Conservation (phyloP, 2,888 invertebrate species). For the Dorcus parallelipipedus region DNA sequence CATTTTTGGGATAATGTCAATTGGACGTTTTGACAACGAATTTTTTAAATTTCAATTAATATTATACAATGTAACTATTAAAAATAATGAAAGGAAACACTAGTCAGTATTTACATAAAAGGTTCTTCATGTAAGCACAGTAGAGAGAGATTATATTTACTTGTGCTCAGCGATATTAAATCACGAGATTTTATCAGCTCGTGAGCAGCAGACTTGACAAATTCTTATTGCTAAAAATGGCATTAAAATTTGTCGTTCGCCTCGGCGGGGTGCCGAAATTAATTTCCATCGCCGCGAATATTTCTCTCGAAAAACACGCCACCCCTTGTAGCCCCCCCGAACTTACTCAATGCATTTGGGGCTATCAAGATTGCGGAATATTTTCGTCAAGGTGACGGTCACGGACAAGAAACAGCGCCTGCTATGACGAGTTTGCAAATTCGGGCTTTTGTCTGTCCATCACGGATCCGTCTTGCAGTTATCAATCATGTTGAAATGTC, state of each 20-base stretch:
- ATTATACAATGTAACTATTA: too few relatives aligned
- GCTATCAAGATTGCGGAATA: conserved; percentile 37
- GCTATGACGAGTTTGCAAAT: conserved; percentile 40
- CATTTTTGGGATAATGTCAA: too few relatives aligned
- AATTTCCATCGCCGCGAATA: conserved; percentile 12
- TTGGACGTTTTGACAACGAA: too few relatives aligned
- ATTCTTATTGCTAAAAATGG: conserved; percentile 1
- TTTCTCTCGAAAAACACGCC: conserved; percentile 20
- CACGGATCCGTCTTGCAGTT: conserved; percentile 29
- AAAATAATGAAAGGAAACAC: too few relatives aligned
- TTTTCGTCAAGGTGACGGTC: conserved; percentile 28
- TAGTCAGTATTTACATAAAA: too few relatives aligned
- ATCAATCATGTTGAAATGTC: conserved; percentile 36
- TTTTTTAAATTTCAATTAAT: too few relatives aligned
- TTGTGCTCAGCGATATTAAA: background rate
- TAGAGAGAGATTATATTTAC: background rate
- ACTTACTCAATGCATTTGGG: conserved; percentile 23
- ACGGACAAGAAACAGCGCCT: conserved; percentile 35
- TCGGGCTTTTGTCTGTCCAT: conserved; percentile 34
- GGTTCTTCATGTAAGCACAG: too few relatives aligned
- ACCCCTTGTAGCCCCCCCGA: conserved; percentile 18
- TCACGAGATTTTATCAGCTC: background rate
- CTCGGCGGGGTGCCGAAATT: conserved; percentile 5
- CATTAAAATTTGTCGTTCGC: conserved; percentile 3
- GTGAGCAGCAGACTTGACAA: background rate